A percentile compares a stretch with the other conserved stretches of the same genome.
These are phyloP conservation scores for Artemisiospiza belli DNA, from an alignment of 2,113 vertebrate species.

Conservation along the genomic window DNA sequence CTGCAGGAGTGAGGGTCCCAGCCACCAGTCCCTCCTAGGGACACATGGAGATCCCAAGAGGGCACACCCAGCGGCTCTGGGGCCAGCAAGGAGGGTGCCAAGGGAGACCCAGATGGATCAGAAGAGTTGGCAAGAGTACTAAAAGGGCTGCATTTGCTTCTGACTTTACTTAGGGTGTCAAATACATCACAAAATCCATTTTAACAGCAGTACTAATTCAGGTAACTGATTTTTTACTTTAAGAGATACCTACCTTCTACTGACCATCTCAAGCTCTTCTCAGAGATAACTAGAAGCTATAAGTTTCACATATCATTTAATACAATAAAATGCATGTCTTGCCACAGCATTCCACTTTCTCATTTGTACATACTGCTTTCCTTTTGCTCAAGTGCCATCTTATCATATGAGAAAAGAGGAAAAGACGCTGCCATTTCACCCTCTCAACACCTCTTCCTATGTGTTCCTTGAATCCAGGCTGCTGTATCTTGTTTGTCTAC, in stretches of 20 bases:
- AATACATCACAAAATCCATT: background rate
- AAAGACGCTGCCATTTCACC: background rate
- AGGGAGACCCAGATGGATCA: background rate
- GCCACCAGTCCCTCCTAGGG: background rate
- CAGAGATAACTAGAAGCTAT: background rate
- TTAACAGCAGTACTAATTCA: background rate
- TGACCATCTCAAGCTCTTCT: background rate
- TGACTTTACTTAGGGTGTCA: background rate
- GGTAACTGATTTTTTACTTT: background rate
- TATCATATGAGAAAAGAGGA: background rate
- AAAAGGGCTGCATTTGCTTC: background rate
- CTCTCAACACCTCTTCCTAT: background rate
- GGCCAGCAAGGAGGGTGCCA: background rate
- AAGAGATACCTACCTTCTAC: background rate
- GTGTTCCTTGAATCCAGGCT: background rate
- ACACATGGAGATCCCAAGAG: rapidly evolving
- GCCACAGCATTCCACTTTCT: background rate
- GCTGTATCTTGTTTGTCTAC: slow-evolving; percentile 27
- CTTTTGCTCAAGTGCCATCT: background rate
- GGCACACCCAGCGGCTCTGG: background rate
- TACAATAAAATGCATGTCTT: background rate
- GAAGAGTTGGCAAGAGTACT: rapidly evolving
- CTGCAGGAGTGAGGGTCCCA: rapidly evolving
- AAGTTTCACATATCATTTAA: background rate
- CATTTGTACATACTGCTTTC: background rate